Percentiles rank a stretch among this genome's conserved stretches.
phyloP scores from a whole-genome alignment of 2,888 invertebrate species.

The Augochlorella aurata region DNA sequence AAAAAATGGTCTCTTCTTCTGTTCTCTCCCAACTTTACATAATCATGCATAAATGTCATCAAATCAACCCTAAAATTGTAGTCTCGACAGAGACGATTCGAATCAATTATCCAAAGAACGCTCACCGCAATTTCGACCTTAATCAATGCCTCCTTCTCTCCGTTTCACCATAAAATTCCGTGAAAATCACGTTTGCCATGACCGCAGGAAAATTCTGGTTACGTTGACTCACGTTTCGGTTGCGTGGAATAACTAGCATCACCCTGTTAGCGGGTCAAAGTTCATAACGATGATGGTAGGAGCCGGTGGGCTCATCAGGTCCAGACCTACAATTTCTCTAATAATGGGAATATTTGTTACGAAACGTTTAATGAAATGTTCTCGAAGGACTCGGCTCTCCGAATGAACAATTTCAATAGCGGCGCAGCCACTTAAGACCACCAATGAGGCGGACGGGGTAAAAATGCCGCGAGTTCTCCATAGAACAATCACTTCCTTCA shows the following conservation, averaged over 20 bases:
- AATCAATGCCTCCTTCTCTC: too few species aligned
- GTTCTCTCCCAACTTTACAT: too few species aligned
- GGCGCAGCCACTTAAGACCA: background rate
- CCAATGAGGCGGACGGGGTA: background rate
- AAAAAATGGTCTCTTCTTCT: too few species aligned
- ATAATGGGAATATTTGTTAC: background rate
- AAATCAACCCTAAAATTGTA: too few species aligned
- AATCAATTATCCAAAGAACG: too few species aligned
- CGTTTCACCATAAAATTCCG: background rate
- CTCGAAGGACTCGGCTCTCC: background rate
- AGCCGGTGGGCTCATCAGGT: background rate
- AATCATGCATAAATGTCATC: too few species aligned
- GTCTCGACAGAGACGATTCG: too few species aligned
- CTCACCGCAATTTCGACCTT: too few species aligned
- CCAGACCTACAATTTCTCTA: background rate
- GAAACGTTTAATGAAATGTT: background rate
- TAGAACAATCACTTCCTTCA: conserved; percentile 23
- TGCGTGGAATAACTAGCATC: background rate
- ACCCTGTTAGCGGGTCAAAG: background rate
- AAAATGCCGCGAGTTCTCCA: background rate
- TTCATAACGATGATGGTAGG: background rate
- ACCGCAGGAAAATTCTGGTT: background rate
- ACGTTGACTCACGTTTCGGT: too few species aligned
- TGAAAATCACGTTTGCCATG: background rate
- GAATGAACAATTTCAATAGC: background rate